phyloP scores from a whole-genome alignment of 92 coral and sea anemone species.

The Phenganax subtilis region DNA sequence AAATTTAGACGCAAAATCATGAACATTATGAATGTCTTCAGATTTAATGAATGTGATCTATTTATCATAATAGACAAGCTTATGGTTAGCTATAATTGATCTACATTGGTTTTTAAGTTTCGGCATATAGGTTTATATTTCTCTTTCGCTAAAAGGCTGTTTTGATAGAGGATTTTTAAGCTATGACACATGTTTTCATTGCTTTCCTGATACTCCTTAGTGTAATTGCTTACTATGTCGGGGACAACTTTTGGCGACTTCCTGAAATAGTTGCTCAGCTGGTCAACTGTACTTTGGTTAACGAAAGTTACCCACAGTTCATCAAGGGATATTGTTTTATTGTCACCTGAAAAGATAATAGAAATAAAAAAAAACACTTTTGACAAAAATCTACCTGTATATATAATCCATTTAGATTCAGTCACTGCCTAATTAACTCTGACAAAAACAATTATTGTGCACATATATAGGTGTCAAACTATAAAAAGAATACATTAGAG shows the following conservation, averaged over 20 bases:
- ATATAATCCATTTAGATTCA: too few species aligned
- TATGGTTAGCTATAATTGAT: conserved; percentile 41
- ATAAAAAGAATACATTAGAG: too few species aligned
- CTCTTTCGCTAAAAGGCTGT: conserved; percentile 40
- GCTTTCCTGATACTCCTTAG: conserved; percentile 20
- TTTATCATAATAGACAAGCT: conserved; percentile 56
- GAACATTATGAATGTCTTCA: conserved; percentile 42
- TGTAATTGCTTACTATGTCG: conserved; percentile 35
- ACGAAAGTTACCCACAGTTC: conserved; percentile 54
- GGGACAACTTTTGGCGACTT: conserved; percentile 46
- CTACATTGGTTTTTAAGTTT: conserved; percentile 12
- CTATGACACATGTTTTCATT: conserved; percentile 29
- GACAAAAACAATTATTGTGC: too few species aligned
- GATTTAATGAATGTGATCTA: conserved; percentile 45
- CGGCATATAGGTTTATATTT: conserved; percentile 43
- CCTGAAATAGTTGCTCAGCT: conserved; percentile 34
- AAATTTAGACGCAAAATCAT: conserved; percentile 48
- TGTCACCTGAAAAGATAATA: conserved; percentile 1
- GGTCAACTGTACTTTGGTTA: conserved; percentile 39
- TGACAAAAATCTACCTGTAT: too few species aligned
- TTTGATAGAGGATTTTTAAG: conserved; percentile 20
- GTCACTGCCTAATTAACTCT: too few species aligned
- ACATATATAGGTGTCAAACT: too few species aligned
- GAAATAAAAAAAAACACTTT: neutral
- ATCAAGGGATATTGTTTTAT: conserved; percentile 53